Evolutionary conservation across 2,113 vertebrate species (phyloP), one percentile per base, ranked within the genome.

Genomic region (Rafetus swinhoei): DNA sequence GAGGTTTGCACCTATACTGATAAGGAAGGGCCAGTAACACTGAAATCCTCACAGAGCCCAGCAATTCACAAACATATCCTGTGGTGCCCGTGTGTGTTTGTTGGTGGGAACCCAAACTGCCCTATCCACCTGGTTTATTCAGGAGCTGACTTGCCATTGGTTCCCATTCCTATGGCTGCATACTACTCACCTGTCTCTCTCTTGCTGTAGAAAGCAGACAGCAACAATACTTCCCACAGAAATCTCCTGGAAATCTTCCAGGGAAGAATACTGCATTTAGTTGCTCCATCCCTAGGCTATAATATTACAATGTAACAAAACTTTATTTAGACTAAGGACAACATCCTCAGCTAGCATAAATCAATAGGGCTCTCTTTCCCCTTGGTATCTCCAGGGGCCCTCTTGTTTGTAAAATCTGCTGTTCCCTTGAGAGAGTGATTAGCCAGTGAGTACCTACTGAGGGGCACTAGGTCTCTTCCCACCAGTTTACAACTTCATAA

Each of bases 211-310:
- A 69, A 86, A 85, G 81, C 95, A 96, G 87, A 93, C 62, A 92
- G 29, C 59, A 93, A 84, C 92, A 94, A 90, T 84, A 25, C 95
- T 82, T 53, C 22, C 39, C 56, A 81, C 90, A 89, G 72, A 87
- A 90, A 95, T 90, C 94, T 94, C 35, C 93, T 95, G 90, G 90
- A 96, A 60, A 87, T 74, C 45, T 84, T 83, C 93, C 94, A 93
- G 57, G 0, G 1, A 90, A 90, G 84, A 91, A 76, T 52, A 16
- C 45, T 76, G 72, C 14, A 9, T 90, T 89, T 81, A 89, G 62
- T 76, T 82, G 21, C 81, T 93, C 90, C 83, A 85, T 69, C 72
- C 55, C 0, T 82, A 39, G 39, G 4, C 39, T 39, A 55, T 27
- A 77, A 21, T 56, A 39, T 72, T 95, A 76, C 3, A 6, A 50